Evolutionary conservation across 2,797 vertebrate genomes (phyloP), one percentile per base, ranked within the genome.

Genomic region (Aeoliscus strigatus): DNA sequence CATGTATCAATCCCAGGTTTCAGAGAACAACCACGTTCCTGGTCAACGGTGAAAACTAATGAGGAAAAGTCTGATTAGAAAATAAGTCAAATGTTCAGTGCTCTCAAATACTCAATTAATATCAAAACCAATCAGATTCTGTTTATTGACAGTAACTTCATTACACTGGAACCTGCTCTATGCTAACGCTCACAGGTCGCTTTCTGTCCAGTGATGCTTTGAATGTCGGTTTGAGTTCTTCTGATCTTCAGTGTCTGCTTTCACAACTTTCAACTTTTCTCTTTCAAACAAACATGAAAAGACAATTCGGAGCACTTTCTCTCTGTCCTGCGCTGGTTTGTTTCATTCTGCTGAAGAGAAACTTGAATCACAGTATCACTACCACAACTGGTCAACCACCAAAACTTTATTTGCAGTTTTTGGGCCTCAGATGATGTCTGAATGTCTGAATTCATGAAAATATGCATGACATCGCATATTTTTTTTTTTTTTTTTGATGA

Each of bases 241-340:
- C 29, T 25, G n/a, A 52, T 53, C 24, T 33, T 39, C 42, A 34
- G 18, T 27, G 45, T 57, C 53, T 30, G 32, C 75, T 81, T 82
- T 84, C 82, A 70, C 28, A 80, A 85, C 84, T 84, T 86, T 87
- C 82, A 76, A 78, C 71, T 80, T 81, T 78, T 82, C 66, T 72
- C 53, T 59, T 14, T 70, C 72, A 77, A 81, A 83, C 66, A 63
- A 74, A 39, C 67, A 52, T 62, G 77, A 83, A 49, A 80, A 42
- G 77, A 83, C 47, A 80, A 42, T 35, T 63, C 66, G 69, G 10
- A 49, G 14, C 51, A 76, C 71, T 83, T 77, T 82, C 80, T 79
- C 70, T 39, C 70, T 39, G 7, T 80, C 60, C 53, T 58, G n/a
- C 48, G 34, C 34, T 27, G 11, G 43, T 35, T 39, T 68, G 59